Evolutionary conservation across 2,888 invertebrate species (phyloP), one percentile per base, ranked within the genome.

Genomic region (Enchytraeus crypticus): DNA sequence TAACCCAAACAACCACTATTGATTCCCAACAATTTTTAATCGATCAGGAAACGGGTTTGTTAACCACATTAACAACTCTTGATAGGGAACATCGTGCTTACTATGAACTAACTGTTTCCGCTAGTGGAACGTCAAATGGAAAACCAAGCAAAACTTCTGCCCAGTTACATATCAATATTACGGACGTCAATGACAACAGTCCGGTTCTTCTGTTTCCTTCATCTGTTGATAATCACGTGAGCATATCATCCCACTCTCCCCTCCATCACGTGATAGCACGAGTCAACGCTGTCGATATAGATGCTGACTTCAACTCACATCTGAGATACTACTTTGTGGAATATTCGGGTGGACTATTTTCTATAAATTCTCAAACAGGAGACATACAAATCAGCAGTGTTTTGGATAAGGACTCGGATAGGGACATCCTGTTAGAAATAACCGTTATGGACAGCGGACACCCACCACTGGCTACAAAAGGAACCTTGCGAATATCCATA

Each of bases 141-240:
- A 23, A 33, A 14, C 3, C 34, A 4, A 26, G 23, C 26, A 23
- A 23, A 23, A 38, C 34, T 29, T 26, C 38, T 3, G 43, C 55
- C 4, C 26, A 26, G 8, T 23, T 55, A 1, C 27, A 27, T 29
- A 57, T 57, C 29, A n/a, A 27, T 18, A 32, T 57, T 46, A 46
- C 45, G 43, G 57, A 57, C 47, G 46, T 46, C 27, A 57, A 57
- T 33, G 57, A 57, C 57, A 57, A 57, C n/a, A 18, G 45, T 18
- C 57, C 57, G 27, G 57, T 46, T 23, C 29, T 57, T 29, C 26
- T 29, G n/a, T 57, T 57, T 57, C 57, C 57, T 3, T 30, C 57
- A 27, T 11, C 29, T 14, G 47, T 11, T 3, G 46, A 57, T 30
- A 45, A 57, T 46, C 27, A 27, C 27, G 23, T 57, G 18, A 46